Conservation (phyloP, 2,888 invertebrate genomes). For the Carcina quercana region DNA sequence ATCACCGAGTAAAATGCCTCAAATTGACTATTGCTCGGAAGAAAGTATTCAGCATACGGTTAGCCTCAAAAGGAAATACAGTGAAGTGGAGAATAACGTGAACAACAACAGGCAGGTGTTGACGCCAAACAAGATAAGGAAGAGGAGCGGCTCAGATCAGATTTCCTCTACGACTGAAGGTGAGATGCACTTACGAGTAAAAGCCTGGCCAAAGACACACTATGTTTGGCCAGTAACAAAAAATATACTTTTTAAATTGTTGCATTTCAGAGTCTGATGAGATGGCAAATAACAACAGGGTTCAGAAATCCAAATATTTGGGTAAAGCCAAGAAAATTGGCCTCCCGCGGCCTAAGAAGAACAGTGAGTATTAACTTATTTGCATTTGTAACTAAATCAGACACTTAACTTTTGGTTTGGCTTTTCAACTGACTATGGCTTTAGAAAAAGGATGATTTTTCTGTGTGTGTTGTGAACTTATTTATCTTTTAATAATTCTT, state of each 20-base stretch:
- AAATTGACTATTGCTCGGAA: constrained; percentile 51
- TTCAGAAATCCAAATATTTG: constrained; percentile 45
- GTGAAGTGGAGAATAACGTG: constrained; percentile 37
- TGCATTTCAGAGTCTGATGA: constrained; percentile 44
- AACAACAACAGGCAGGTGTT: constrained; percentile 53
- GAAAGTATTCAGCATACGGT: constrained; percentile 34
- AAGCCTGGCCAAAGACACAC: background rate
- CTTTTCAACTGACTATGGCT: no score
- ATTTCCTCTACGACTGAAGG: constrained; percentile 64
- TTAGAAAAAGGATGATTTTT: no score
- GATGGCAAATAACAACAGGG: constrained; percentile 32
- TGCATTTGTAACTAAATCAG: no score
- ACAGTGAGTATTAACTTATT: constrained; percentile 51
- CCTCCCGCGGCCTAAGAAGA: constrained; percentile 43
- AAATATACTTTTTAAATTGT: constrained; percentile 2
- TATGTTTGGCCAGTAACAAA: background rate
- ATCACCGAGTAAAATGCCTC: constrained; percentile 45
- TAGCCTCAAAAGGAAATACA: constrained; percentile 42
- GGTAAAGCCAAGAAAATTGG: constrained; percentile 56
- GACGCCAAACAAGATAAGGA: constrained; percentile 52
- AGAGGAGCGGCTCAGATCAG: constrained; percentile 53
- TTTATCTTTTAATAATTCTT: no score
- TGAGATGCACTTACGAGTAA: constrained; percentile 20
- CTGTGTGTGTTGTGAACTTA: no score
- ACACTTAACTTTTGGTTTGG: no score